phyloP scores from a whole-genome alignment of 2,797 vertebrate genomes.

The Pseudomugil gertrudae region DNA sequence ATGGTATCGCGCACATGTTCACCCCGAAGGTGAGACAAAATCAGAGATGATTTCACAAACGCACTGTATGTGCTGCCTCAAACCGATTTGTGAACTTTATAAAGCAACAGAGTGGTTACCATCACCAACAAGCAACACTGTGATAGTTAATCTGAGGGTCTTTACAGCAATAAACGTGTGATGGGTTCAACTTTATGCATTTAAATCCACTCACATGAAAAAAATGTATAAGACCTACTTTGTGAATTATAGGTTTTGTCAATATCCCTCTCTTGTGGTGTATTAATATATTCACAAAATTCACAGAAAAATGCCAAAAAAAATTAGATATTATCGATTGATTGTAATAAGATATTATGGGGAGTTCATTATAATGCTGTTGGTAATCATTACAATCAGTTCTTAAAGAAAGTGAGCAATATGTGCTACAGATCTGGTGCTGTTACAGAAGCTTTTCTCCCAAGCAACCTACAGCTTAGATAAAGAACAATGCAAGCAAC shows the following conservation, averaged over 20 bases:
- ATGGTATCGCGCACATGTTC: conserved; percentile 98
- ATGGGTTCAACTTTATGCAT: conserved; percentile 21
- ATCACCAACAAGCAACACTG: conserved; percentile 28
- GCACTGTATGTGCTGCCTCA: neutral
- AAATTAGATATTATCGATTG: neutral
- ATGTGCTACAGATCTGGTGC: no score
- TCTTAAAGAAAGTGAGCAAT: no score
- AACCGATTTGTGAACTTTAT: neutral
- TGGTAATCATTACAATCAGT: neutral
- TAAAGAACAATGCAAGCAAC: no score
- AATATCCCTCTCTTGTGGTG: conserved; percentile 70
- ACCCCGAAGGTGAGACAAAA: conserved; percentile 90
- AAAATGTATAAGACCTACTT: conserved; percentile 13
- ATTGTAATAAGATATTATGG: neutral
- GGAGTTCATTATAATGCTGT: neutral
- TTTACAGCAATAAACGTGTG: neutral
- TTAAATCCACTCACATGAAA: conserved; percentile 17
- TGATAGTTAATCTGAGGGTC: conserved; percentile 14
- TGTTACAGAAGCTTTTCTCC: no score
- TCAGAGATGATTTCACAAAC: neutral
- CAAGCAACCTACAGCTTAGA: no score
- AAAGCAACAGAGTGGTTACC: neutral
- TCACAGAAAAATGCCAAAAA: neutral
- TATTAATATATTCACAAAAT: neutral
- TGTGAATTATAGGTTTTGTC: conserved; percentile 5